Percentiles rank a stretch among this genome's conserved stretches.
These are phyloP conservation scores for Tenthredo mesomela DNA, from an alignment of 2,888 invertebrate genomes.

Conservation along the genomic window DNA sequence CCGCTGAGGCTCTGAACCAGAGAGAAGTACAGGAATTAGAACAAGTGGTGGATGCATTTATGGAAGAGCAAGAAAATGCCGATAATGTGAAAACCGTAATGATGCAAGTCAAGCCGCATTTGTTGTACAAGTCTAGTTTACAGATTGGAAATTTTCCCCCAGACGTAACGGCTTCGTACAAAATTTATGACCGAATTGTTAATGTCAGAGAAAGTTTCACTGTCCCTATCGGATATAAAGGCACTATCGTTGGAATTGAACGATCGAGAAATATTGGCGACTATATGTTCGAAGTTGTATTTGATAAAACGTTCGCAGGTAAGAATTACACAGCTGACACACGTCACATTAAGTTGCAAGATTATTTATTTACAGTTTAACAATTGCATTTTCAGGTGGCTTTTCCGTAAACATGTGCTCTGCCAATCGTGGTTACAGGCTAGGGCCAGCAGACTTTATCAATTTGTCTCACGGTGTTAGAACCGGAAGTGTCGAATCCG, in stretches of 20 bases:
- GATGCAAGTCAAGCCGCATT: constrained; percentile 89
- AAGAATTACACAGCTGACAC: constrained; percentile 35
- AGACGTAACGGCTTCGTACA: constrained; percentile 84
- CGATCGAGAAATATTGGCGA: constrained; percentile 80
- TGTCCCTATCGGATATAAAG: constrained; percentile 90
- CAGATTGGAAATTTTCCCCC: constrained; percentile 82
- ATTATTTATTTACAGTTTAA: neutral
- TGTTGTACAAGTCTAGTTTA: constrained; percentile 84
- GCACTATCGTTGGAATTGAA: constrained; percentile 89
- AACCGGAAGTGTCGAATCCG: constrained; percentile 73
- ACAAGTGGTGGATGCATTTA: constrained; percentile 76
- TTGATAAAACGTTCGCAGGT: constrained; percentile 86
- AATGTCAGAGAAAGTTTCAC: constrained; percentile 87
- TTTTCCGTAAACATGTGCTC: constrained; percentile 78
- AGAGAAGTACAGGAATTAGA: constrained; percentile 82
- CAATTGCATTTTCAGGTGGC: constrained; percentile 79
- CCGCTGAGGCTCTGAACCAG: constrained; percentile 86
- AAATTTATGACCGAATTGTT: constrained; percentile 92
- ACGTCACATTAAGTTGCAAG: neutral
- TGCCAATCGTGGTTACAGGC: constrained; percentile 79
- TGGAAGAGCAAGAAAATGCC: constrained; percentile 60
- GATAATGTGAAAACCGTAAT: constrained; percentile 79
- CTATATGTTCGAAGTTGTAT: constrained; percentile 88
- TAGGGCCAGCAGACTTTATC: constrained; percentile 80
- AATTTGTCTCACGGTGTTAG: constrained; percentile 82